Evolutionary conservation across 2,113 vertebrate genomes (phyloP), one percentile per base, ranked within the genome.

Genomic region (Edolisoma coerulescens): DNA sequence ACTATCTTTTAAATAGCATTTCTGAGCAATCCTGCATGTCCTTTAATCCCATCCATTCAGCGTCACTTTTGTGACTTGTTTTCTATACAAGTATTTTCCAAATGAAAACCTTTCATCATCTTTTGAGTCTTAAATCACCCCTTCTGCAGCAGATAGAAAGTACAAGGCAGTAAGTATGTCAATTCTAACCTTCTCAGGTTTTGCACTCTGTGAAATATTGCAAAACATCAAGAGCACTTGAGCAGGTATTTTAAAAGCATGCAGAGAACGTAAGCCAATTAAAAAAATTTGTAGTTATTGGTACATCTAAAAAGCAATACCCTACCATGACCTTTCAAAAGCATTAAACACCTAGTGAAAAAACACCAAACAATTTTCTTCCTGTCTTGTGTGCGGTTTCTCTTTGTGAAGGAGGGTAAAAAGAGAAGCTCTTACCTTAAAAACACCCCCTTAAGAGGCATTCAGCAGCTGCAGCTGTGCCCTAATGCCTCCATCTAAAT

Each of bases 1-100:
- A 50, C 13, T 35, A 87, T 65, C 57, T 94, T 93, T 87, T 81
- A 94, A 95, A 89, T 30, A n/a, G 15, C 45, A 95, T 94, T 92
- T 97, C 84, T 83, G 81, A 95, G 70, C 41, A 87, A 52, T 91
- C 50, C 39, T 94, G 22, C 68, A 39, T 49, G 65, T 50, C 74
- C 33, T 92, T 92, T 73, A 95, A 95, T 90, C 53, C 76, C 71
- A 23, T 37, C 37, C 71, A 13, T 60, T 85, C 92, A 87, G 15
- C 44, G 24, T 35, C 9, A 0, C 22, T 64, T 84, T 42, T 69
- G 26, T 75, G 49, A 77, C 35, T 89, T 45, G 16, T 75, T 61
- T 83, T 91, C 56, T 91, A 42, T 33, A 59, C 11, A 85, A 77
- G 5, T 87, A 77, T 68, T 88, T 83, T 94, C 28, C 71, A 90